Base-by-base conservation (phyloP, 1,140 invertebrate genomes). In the Caerostris darwini region DNA sequence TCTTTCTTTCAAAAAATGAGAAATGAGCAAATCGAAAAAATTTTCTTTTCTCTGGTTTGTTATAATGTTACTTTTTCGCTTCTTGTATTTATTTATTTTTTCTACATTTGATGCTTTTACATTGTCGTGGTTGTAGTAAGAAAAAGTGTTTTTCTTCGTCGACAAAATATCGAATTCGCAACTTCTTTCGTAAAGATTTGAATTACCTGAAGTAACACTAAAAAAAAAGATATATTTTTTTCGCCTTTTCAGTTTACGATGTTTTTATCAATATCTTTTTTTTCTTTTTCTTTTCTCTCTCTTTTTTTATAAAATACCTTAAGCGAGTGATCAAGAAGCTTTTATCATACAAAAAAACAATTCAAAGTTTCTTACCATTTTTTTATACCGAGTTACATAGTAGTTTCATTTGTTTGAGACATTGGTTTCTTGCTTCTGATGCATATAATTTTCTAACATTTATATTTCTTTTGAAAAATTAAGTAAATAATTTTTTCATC, bases 131-230 rank as follows among this genome's bases (percentile, higher is more conserved):
- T 67, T 67, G 64, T 67, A 5, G 3, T 3, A 67, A 67, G n/a
- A 67, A 67, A 67, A 67, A n/a, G 12, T 14, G 64, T 67, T 67
- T n/a, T 67, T 67, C 64, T 4, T 34, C 34, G 34, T 34, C 64
- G 4, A n/a, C 12, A 67, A 56, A 85, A 85, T 85, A 85, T 85
- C 82, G 54, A 85, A 85, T 85, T 85, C 82, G 54, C 57, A 58
- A 85, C 57, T 85, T 85, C 69, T 85, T 19, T 57, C 17, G 12
- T 10, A 85, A n/a, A 14, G 82, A 58, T 85, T 85, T 56, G 82
- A 85, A 85, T 85, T 54, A 85, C 50, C 82, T 57, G 82, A 56
- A 67, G 54, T 57, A 54, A 34, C 7, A 34, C 34, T 2, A 34
- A 8, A 4, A 10, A 50, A 71, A 71, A 71, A 71, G 69, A 34